These are phyloP conservation scores for Aphelenchoides besseyi DNA, from an alignment of 1,140 invertebrate species.

Conservation along the genomic window DNA sequence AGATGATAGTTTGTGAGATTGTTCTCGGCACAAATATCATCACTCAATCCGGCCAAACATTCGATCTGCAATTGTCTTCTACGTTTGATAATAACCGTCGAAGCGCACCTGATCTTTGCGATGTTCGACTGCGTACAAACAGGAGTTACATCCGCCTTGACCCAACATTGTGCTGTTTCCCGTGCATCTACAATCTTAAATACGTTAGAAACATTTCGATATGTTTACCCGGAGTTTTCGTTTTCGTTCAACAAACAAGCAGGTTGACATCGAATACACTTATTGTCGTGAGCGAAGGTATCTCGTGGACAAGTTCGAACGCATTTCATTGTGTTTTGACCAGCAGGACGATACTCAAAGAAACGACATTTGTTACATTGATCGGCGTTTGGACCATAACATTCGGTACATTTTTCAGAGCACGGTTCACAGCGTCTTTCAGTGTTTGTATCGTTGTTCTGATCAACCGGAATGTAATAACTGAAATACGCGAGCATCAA, in stretches of 20 bases:
- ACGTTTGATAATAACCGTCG: constrained; percentile 16
- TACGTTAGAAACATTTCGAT: not conserved
- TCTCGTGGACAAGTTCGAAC: constrained; percentile 34
- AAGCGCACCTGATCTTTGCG: constrained; percentile 22
- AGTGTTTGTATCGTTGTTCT: not conserved
- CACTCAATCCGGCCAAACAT: constrained; percentile 32
- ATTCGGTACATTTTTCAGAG: constrained; percentile 26
- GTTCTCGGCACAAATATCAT: constrained; percentile 33
- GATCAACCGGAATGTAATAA: constrained; percentile 9
- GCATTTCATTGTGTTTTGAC: constrained; percentile 24
- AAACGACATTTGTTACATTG: constrained; percentile 37
- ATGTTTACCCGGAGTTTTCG: not conserved
- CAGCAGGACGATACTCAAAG: constrained; percentile 13
- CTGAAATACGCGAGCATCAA: not conserved
- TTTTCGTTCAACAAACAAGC: constrained; percentile 24
- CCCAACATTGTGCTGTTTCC: constrained; percentile 32
- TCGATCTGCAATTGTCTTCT: constrained; percentile 24
- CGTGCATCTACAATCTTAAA: constrained; percentile 32
- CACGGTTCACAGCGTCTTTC: not conserved
- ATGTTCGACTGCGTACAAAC: constrained; percentile 34
- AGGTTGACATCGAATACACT: constrained; percentile 34
- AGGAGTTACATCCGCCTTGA: constrained; percentile 37
- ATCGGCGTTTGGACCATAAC: constrained; percentile 27
- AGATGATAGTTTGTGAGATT: constrained; percentile 31
- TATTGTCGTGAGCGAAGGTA: constrained; percentile 29